These are phyloP conservation scores for Crotalus helleri DNA, from an alignment of 2,113 vertebrate species.

Conservation along the genomic window DNA sequence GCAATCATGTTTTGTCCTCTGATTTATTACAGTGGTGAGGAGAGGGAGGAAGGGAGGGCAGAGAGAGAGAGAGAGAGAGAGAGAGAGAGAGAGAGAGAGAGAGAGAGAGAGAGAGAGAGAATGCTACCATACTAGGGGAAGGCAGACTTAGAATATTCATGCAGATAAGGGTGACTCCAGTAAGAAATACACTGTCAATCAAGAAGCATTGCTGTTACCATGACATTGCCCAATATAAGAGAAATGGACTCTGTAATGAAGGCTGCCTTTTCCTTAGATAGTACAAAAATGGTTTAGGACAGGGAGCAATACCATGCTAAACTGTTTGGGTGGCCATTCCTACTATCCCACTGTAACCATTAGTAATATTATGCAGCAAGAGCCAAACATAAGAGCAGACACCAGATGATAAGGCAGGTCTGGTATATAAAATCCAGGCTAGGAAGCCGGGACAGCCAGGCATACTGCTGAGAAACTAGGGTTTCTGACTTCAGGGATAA, in stretches of 20 bases:
- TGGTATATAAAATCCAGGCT: conserved; percentile 3
- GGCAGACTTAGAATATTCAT: conserved; percentile 22
- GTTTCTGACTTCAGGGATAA: background rate
- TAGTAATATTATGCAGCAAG: conserved; percentile 7
- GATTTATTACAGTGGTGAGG: background rate
- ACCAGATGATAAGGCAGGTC: background rate
- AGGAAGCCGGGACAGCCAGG: background rate
- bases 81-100: background rate
- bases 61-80: background rate
- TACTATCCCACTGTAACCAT: background rate
- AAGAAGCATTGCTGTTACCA: conserved; percentile 29
- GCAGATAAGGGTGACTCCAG: conserved; percentile 16
- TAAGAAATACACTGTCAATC: conserved; percentile 12
- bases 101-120: background rate
- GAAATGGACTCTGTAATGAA: conserved; percentile 21
- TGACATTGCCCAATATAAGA: conserved; percentile 25
- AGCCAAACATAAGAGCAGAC: background rate
- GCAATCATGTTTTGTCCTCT: background rate
- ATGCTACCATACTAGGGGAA: conserved; percentile 2
- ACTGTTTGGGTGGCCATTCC: background rate
- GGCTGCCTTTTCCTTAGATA: conserved; percentile 5
- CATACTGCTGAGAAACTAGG: background rate
- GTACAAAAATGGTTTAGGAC: background rate
- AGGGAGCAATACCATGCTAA: conserved; percentile 18
- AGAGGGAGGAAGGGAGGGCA: background rate